These are phyloP conservation scores for Diadophis punctatus DNA, from an alignment of 2,113 vertebrate species.

Conservation along the genomic window DNA sequence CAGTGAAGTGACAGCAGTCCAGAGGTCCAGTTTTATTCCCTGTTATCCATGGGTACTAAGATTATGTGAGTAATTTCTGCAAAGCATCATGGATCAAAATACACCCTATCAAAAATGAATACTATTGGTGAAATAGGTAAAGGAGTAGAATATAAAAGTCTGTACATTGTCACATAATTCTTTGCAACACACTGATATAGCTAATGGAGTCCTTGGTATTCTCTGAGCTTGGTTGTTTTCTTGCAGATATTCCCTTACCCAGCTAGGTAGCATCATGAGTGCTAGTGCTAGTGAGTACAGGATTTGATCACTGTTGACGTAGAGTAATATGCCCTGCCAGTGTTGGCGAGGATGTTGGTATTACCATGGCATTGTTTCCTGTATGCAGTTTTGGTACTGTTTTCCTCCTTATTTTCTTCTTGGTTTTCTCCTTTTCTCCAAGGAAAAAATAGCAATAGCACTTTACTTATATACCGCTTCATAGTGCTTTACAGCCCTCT, in stretches of 20 bases:
- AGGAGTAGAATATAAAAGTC: not conserved
- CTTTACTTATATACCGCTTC: too few species aligned
- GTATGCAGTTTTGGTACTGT: not conserved
- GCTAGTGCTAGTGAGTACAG: not conserved
- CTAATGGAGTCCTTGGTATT: not conserved
- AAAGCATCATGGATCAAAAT: not conserved
- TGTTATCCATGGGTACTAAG: not conserved
- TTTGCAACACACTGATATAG: not conserved
- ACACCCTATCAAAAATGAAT: not conserved
- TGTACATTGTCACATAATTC: not conserved
- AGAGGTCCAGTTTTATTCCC: not conserved
- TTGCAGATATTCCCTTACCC: not conserved
- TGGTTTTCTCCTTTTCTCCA: not conserved
- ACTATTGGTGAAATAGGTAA: not conserved
- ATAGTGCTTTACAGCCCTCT: too few species aligned
- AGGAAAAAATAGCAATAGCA: not conserved
- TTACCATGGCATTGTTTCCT: not conserved
- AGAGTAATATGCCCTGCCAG: not conserved
- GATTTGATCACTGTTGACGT: not conserved
- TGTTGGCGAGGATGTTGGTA: not conserved
- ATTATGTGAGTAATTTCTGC: not conserved
- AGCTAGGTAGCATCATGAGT: not conserved
- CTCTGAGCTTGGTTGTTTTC: not conserved
- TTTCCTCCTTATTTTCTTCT: not conserved
- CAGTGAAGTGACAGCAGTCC: not conserved